phyloP scores from a whole-genome alignment of 23 tunicate genomes.

The Trididemnum miniatum region DNA sequence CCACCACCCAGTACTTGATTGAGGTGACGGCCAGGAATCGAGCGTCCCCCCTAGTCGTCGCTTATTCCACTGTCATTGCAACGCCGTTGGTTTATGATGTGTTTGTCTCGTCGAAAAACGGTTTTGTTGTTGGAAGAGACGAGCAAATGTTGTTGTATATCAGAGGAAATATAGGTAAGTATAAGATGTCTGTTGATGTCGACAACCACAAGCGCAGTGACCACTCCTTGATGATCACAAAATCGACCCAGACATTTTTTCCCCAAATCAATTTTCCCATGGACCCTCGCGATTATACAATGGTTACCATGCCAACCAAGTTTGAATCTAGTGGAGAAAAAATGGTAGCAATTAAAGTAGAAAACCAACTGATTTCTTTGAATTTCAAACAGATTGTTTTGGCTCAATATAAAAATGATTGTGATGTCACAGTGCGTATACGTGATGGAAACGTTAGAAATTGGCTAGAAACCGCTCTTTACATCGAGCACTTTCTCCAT shows the following conservation, averaged over 20 bases:
- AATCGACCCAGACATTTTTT: background rate
- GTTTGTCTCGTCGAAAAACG: background rate
- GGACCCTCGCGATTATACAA: background rate
- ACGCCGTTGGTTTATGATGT: background rate
- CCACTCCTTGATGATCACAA: background rate
- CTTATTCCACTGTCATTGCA: background rate
- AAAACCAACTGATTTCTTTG: background rate
- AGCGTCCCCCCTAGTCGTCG: background rate
- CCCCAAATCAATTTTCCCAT: background rate
- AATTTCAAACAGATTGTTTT: background rate
- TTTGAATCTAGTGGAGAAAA: background rate
- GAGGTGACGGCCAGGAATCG: background rate
- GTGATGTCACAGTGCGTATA: background rate
- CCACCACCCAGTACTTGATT: background rate
- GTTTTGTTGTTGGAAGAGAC: background rate
- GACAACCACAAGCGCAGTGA: background rate
- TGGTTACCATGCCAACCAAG: background rate
- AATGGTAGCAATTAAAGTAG: background rate
- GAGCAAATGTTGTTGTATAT: background rate
- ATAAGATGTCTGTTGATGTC: background rate
- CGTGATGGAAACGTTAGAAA: background rate
- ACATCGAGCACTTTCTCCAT: background rate
- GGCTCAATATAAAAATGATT: background rate
- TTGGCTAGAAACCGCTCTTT: background rate
- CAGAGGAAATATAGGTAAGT: background rate